Evolutionary conservation across 2,113 vertebrate genomes (phyloP), one percentile per base, ranked within the genome.

Genomic region (Lutjanus erythropterus): DNA sequence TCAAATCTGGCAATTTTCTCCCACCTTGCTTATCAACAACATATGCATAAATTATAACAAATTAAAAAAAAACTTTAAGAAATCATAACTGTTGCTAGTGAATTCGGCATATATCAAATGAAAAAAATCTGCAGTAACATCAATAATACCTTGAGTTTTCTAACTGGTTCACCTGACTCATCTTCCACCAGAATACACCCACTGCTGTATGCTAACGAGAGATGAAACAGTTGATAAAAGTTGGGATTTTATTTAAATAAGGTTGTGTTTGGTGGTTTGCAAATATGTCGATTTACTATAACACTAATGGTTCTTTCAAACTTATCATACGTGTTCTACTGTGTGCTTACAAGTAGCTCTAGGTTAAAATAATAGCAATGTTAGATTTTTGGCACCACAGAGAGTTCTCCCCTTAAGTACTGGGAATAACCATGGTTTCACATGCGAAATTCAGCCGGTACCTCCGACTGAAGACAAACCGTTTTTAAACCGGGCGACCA

Each of bases 381-480:
- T 33, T n/a, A 3, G 7, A 27, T 19, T 65, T 58, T 19, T 50
- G 23, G 21, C 66, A 33, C 69, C 4, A 12, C 16, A 0, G 21
- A 9, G 14, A 49, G 37, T 56, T 55, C n/a, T 49, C 9, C 6
- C 3, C 0, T 31, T 0, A n/a, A 25, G 49, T 53, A 16, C 4
- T 5, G 9, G 10, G 23, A 16, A 16, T 15, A 27, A 50, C 11
- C 15, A n/a, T 1, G 29, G 58, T 16, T 27, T 14, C 21, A n/a
- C 4, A 25, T 19, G n/a, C 2, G 9, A 10, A 5, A 49, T 47
- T 42, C 52, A 42, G 70, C 42, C 60, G 14, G 9, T 10, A 5
- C 3, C 6, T 16, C 21, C 47, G 12, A 23, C 0, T 2, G 2
- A 5, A 21, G 6, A 12, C 2, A 25, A 5, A 14, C 4, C 2